These are phyloP conservation scores for Orthosia cruda DNA, from an alignment of 2,888 invertebrate genomes.

Conservation along the genomic window DNA sequence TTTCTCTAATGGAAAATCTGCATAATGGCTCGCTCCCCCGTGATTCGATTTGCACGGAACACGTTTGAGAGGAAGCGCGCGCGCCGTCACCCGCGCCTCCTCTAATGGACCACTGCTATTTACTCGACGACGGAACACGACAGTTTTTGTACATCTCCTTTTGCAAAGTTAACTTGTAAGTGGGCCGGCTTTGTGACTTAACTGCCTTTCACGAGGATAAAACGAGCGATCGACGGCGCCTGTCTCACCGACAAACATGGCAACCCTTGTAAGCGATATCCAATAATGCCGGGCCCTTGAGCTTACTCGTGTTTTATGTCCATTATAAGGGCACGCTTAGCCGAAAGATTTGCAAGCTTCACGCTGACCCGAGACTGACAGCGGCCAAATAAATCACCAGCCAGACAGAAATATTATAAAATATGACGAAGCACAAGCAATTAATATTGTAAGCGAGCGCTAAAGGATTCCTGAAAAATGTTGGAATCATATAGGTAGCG, in stretches of 20 bases:
- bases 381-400: conserved; percentile 78
- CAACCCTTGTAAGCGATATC: conserved; percentile 84
- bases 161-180: conserved; percentile 78
- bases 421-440: conserved; percentile 80
- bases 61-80: conserved; percentile 77
- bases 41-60: conserved; percentile 88
- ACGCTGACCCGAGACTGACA: conserved; percentile 67
- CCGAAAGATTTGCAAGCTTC: conserved; percentile 69
- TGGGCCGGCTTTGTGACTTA: conserved; percentile 78
- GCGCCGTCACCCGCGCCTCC: conserved; percentile 71
- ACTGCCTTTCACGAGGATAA: conserved; percentile 79
- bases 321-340: conserved; percentile 72
- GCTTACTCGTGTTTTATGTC: conserved; percentile 77
- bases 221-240: conserved; percentile 76
- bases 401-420: conserved; percentile 79
- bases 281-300: conserved; percentile 81
- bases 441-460: conserved; percentile 77
- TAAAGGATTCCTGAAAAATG: conserved; percentile 74
- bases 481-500: conserved; percentile 66
- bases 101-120: conserved; percentile 86
- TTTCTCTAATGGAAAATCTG: conserved; percentile 90
- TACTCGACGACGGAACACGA: conserved; percentile 78
- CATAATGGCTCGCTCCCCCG: conserved; percentile 86
- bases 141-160: conserved; percentile 82
- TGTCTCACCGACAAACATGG: conserved; percentile 78